Conservation (phyloP, 2,888 invertebrate genomes). For the Auanema freiburgensis region DNA sequence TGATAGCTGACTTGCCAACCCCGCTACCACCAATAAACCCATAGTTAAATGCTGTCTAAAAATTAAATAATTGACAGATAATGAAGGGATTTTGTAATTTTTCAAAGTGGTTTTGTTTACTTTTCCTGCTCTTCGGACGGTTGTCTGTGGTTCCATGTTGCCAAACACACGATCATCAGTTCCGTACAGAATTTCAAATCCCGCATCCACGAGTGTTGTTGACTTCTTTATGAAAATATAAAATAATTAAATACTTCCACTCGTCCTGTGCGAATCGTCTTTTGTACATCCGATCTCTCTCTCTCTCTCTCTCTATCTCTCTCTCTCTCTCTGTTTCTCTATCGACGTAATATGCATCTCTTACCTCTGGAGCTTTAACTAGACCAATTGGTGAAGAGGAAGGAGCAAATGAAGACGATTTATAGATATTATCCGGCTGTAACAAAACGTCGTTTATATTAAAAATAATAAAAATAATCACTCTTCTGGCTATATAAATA, state of each 20-base stretch:
- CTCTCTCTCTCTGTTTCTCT: too few species aligned
- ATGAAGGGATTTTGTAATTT: constrained; percentile 12
- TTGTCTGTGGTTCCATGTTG: constrained; percentile 40
- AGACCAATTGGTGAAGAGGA: too few species aligned
- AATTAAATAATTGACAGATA: not conserved
- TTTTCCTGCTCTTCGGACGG: constrained; percentile 39
- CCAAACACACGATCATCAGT: constrained; percentile 45
- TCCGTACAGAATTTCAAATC: constrained; percentile 48
- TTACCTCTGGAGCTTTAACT: too few species aligned
- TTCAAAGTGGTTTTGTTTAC: constrained; percentile 14
- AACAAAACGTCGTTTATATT: too few species aligned
- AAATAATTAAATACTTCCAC: not conserved
- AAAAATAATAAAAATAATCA: too few species aligned
- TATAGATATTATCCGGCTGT: too few species aligned
- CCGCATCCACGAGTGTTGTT: constrained; percentile 46
- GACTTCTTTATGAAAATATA: constrained; percentile 21
- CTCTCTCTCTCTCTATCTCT: too few species aligned
- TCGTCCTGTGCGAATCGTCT: not conserved
- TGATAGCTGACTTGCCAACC: constrained; percentile 44
- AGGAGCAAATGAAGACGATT: too few species aligned
- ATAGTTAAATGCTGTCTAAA: constrained; percentile 45
- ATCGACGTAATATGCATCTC: too few species aligned
- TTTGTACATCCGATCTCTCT: not conserved
- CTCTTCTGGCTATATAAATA: too few species aligned
- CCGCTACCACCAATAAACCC: constrained; percentile 43